Conservation (phyloP, 2,888 invertebrate species). For the Coleophora deauratella region DNA sequence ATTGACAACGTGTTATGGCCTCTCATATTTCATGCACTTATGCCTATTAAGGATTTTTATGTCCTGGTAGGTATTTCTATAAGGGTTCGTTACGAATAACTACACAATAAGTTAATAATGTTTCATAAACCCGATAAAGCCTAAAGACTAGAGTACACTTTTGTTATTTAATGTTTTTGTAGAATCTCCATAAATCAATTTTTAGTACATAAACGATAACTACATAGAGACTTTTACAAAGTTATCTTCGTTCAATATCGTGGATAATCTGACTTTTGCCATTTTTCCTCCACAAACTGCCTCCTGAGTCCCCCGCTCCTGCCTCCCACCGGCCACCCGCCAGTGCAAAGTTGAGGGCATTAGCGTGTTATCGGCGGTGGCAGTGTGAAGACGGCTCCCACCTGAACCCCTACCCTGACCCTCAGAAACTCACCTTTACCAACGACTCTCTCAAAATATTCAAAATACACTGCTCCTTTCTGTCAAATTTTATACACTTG, state of each 20-base stretch:
- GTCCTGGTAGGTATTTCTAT: too few relatives aligned
- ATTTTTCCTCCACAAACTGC: slow-evolving; percentile 59
- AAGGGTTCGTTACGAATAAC: background rate
- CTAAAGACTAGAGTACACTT: too few relatives aligned
- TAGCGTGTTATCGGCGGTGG: slow-evolving; percentile 71
- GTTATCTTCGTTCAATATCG: slow-evolving; percentile 69
- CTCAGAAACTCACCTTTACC: slow-evolving; percentile 26
- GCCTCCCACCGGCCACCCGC: slow-evolving; percentile 42
- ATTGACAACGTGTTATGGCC: slow-evolving; percentile 30
- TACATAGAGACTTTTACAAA: slow-evolving; percentile 42
- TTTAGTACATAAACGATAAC: too few relatives aligned
- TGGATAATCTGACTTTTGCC: slow-evolving; percentile 68
- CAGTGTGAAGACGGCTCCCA: slow-evolving; percentile 69
- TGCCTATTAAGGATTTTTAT: slow-evolving; percentile 27
- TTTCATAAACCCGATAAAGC: too few relatives aligned
- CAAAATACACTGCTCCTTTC: slow-evolving; percentile 27
- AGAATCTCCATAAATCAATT: background rate
- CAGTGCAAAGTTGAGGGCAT: slow-evolving; percentile 75
- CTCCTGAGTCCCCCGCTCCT: slow-evolving; percentile 26
- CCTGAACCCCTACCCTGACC: slow-evolving; percentile 51
- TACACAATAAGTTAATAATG: too few relatives aligned
- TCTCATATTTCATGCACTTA: slow-evolving; percentile 33
- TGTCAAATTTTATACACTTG: background rate
- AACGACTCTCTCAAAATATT: slow-evolving; percentile 18
- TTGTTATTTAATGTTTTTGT: too few relatives aligned